These are phyloP conservation scores for Lepus oiostolus DNA, from an alignment of 2,797 vertebrate species.

Conservation along the genomic window DNA sequence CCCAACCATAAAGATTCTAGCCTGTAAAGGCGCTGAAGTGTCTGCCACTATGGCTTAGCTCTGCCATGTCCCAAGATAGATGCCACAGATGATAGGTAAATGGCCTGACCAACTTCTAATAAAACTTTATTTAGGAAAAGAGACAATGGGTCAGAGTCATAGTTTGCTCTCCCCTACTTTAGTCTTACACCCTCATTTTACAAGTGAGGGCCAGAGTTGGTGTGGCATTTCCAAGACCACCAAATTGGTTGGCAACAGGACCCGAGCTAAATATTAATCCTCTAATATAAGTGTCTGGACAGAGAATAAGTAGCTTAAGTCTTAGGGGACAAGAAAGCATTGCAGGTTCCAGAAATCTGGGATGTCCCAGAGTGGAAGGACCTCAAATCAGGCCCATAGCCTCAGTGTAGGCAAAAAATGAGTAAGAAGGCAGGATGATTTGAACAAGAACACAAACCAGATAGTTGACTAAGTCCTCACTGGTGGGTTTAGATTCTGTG, in stretches of 20 bases:
- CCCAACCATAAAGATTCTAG: background rate
- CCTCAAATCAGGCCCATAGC: background rate
- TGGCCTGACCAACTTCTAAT: background rate
- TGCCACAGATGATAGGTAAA: background rate
- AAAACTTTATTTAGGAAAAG: constrained; percentile 7
- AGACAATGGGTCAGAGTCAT: background rate
- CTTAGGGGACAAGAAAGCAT: background rate
- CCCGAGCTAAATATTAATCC: background rate
- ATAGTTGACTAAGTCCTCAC: background rate
- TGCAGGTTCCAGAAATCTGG: background rate
- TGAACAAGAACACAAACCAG: background rate
- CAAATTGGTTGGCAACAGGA: background rate
- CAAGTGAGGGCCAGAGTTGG: background rate
- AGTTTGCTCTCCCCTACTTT: background rate
- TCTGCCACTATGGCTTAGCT: background rate
- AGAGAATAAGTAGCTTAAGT: background rate
- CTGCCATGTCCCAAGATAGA: background rate
- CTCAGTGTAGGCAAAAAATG: background rate
- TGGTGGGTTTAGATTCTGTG: constrained; percentile 58
- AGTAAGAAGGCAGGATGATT: background rate
- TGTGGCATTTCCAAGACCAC: background rate
- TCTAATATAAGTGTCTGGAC: background rate
- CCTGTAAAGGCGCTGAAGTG: background rate
- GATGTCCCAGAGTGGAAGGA: background rate
- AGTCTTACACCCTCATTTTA: background rate